Evolutionary conservation across 2,888 invertebrate species (phyloP).

Genomic region (Megamerina dolium): DNA sequence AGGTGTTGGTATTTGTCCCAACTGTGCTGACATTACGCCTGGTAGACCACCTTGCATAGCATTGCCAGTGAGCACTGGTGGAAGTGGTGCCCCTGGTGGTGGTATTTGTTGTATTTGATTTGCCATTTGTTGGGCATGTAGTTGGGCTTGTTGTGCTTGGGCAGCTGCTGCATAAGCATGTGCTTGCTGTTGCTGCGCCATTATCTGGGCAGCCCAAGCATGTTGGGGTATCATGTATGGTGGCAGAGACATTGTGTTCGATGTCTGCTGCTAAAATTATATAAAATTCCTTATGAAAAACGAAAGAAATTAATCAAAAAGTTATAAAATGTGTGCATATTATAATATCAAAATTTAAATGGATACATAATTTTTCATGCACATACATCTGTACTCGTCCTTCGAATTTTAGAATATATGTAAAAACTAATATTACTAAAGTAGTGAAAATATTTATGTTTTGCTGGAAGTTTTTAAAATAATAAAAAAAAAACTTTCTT

Average conservation of each 20-base stretch:
- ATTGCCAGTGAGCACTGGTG: slow-evolving; percentile 42
- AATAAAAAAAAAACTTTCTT: too few species aligned
- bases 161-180: slow-evolving; percentile 63
- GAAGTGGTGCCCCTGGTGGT: slow-evolving; percentile 50
- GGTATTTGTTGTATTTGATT: slow-evolving; percentile 48
- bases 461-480: too few species aligned
- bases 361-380: too few species aligned
- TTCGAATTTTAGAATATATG: too few species aligned
- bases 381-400: too few species aligned
- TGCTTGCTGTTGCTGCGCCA: slow-evolving; percentile 81
- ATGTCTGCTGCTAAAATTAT: too few species aligned
- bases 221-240: slow-evolving; percentile 52
- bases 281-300: too few species aligned
- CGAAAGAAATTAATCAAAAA: too few species aligned
- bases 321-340: too few species aligned
- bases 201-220: slow-evolving; percentile 84
- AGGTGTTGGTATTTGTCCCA: slow-evolving; percentile 52
- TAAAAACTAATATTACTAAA: too few species aligned
- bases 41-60: slow-evolving; percentile 39
- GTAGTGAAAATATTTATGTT: too few species aligned
- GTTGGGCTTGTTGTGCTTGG: slow-evolving; percentile 54
- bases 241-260: slow-evolving; percentile 48
- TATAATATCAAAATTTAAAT: too few species aligned
- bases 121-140: slow-evolving; percentile 55
- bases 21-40: slow-evolving; percentile 42